Conservation (phyloP, 53 echinoderm and acorn worm species). For the Astropecten irregularis region DNA sequence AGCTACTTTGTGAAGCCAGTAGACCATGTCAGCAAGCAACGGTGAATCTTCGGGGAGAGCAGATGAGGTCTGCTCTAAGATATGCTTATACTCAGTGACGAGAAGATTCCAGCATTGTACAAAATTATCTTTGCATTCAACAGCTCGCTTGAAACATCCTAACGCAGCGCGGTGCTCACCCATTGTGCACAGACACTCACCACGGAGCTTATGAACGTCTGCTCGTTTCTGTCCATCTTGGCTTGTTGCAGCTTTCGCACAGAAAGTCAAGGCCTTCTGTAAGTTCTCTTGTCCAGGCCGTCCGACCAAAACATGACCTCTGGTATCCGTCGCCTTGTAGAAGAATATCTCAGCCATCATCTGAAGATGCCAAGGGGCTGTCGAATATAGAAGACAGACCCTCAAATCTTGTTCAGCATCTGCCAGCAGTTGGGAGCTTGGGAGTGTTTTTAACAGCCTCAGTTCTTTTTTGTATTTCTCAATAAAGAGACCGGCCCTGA, state of each 20-base stretch:
- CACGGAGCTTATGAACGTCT: slow-evolving; percentile 26
- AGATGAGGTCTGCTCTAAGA: not conserved
- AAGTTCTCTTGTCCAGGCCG: not conserved
- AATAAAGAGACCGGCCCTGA: not conserved
- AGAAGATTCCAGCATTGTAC: not conserved
- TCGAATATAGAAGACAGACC: not conserved
- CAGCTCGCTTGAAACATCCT: slow-evolving; percentile 28
- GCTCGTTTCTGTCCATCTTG: slow-evolving; percentile 35
- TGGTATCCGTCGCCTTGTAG: not conserved
- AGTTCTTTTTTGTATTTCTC: not conserved
- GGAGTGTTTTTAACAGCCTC: not conserved
- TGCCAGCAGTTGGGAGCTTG: not conserved
- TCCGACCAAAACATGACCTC: not conserved
- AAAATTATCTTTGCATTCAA: slow-evolving; percentile 9
- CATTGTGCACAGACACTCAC: slow-evolving; percentile 29
- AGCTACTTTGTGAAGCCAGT: slow-evolving; percentile 2
- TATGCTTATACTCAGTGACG: not conserved
- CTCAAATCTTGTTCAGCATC: not conserved
- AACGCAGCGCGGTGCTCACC: slow-evolving; percentile 33
- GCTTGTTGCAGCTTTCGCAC: slow-evolving; percentile 9
- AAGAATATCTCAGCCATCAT: not conserved
- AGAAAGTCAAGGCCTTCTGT: not conserved
- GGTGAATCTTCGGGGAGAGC: not conserved
- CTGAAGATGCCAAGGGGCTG: not conserved
- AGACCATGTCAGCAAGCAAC: slow-evolving; percentile 17